Evolutionary conservation across 2,888 invertebrate genomes (phyloP).

Genomic region (Cotesia congregata): DNA sequence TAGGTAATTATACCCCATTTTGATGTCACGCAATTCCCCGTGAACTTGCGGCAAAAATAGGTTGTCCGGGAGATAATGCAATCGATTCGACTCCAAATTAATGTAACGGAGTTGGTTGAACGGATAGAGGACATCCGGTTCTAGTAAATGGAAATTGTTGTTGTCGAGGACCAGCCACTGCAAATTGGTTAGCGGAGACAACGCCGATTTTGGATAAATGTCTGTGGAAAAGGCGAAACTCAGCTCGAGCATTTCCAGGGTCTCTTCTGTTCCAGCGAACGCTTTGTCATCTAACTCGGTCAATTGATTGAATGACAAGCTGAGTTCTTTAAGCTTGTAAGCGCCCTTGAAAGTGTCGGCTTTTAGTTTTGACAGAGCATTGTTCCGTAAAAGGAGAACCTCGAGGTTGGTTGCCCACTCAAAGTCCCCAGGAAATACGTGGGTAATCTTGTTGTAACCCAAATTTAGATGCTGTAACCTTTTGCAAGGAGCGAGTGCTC

Average conservation of each 20-base stretch:
- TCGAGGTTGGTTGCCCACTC: constrained; percentile 85
- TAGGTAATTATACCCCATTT: constrained; percentile 86
- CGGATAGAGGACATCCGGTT: constrained; percentile 79
- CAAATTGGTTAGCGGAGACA: constrained; percentile 81
- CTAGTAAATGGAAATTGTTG: constrained; percentile 84
- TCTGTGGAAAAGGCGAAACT: constrained; percentile 89
- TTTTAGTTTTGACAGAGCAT: constrained; percentile 79
- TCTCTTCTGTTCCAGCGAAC: constrained; percentile 82
- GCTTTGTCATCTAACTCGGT: constrained; percentile 85
- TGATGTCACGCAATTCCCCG: constrained; percentile 81
- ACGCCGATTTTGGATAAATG: constrained; percentile 82
- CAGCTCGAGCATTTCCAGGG: constrained; percentile 86
- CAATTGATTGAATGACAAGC: constrained; percentile 92
- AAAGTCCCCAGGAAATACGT: constrained; percentile 84
- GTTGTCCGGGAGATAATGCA: constrained; percentile 79
- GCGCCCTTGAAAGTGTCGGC: constrained; percentile 72
- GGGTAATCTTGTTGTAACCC: constrained; percentile 88
- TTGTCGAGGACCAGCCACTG: constrained; percentile 90
- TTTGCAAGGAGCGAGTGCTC: constrained; percentile 79
- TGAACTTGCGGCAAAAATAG: constrained; percentile 81
- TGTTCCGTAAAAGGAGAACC: constrained; percentile 86
- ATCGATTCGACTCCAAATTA: constrained; percentile 88
- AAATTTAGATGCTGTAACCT: constrained; percentile 88
- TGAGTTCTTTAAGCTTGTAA: constrained; percentile 86
- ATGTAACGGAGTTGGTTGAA: constrained; percentile 76